phyloP scores from a whole-genome alignment of 2,888 invertebrate genomes.

The Linnaemya vulpina region DNA sequence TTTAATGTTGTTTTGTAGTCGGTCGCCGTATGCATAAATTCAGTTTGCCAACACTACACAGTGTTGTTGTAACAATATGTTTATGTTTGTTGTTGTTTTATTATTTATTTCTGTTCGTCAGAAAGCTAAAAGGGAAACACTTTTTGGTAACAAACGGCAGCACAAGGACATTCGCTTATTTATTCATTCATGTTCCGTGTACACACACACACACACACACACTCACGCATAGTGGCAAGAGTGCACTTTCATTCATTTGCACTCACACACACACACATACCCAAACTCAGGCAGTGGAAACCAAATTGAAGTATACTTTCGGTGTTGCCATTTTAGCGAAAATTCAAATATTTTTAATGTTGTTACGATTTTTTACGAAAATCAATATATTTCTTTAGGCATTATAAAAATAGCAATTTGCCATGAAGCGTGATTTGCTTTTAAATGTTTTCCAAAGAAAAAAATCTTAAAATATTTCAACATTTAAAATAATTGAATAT shows the following conservation, averaged over 20 bases:
- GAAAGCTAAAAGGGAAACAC: constrained; percentile 59
- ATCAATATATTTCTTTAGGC: too few relatives aligned
- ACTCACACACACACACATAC: background rate
- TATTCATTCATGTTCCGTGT: constrained; percentile 18
- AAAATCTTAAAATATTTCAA: too few relatives aligned
- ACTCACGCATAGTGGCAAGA: background rate
- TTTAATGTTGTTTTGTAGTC: constrained; percentile 53
- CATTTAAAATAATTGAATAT: background rate
- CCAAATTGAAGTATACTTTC: background rate
- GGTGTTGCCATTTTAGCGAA: background rate
- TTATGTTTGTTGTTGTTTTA: constrained; percentile 3
- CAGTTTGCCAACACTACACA: constrained; percentile 21
- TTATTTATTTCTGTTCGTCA: constrained; percentile 29
- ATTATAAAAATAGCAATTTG: too few relatives aligned
- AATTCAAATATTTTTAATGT: background rate
- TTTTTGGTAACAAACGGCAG: constrained; percentile 61
- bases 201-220: background rate
- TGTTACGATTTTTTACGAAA: too few relatives aligned
- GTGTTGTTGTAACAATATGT: constrained; percentile 41
- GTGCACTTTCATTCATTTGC: constrained; percentile 15
- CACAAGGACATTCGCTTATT: constrained; percentile 62
- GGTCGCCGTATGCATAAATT: constrained; percentile 42
- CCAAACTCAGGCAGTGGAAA: too few relatives aligned
- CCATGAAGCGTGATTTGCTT: too few relatives aligned
- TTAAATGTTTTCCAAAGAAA: too few relatives aligned